Conservation (phyloP, 2,797 vertebrate species). For the Pangasius mekongensis region DNA sequence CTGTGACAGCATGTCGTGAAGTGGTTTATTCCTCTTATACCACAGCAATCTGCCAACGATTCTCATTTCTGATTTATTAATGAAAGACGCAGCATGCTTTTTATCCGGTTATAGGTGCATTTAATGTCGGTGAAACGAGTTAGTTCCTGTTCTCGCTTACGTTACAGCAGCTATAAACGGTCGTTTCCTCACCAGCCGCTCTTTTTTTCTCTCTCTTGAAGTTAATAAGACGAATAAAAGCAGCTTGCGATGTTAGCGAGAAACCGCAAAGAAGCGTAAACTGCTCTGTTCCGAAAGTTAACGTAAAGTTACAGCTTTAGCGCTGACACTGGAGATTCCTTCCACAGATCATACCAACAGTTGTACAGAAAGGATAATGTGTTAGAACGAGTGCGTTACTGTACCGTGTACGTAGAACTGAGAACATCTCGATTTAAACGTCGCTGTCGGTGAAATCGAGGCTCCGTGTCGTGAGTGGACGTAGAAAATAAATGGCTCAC, state of each 20-base stretch:
- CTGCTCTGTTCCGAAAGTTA: neutral
- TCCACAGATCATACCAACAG: neutral
- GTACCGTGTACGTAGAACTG: neutral
- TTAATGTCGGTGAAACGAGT: neutral
- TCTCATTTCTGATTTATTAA: neutral
- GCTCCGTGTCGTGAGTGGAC: neutral
- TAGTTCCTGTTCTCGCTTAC: neutral
- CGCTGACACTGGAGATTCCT: constrained; percentile 1
- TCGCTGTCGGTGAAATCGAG: neutral
- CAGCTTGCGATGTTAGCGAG: neutral
- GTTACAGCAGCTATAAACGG: neutral
- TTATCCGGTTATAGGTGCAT: neutral
- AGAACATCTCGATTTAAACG: neutral
- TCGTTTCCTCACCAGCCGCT: neutral
- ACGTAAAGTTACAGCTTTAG: neutral
- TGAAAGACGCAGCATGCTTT: neutral
- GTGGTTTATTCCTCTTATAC: neutral
- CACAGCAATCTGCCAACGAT: no score
- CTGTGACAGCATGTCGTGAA: neutral
- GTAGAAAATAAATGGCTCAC: neutral
- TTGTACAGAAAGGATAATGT: neutral
- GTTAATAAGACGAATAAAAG: neutral
- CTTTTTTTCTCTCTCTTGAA: neutral
- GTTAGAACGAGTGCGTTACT: neutral
- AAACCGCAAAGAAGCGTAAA: neutral